A percentile compares a stretch with the other conserved stretches of the same genome.
Evolutionary conservation across 2,113 vertebrate species (phyloP).

Genomic region (Lamprotornis superbus): DNA sequence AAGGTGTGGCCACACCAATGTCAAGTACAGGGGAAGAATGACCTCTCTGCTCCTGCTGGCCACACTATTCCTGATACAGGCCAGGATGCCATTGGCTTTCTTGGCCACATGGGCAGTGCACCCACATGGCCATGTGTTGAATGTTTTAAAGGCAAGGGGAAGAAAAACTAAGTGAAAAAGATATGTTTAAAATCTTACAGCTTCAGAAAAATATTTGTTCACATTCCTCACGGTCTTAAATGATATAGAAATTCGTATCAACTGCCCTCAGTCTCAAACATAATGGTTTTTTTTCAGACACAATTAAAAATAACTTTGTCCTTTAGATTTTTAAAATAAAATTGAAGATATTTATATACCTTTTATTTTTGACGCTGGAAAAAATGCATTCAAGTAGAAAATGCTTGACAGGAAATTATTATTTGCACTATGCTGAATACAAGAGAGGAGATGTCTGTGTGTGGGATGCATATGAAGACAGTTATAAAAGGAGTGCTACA

Average conservation of each 20-base stretch:
- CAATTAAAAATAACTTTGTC: background rate
- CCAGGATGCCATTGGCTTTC: background rate
- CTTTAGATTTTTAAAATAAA: background rate
- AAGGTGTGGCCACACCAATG: background rate
- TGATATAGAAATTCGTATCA: background rate
- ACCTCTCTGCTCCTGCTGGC: background rate
- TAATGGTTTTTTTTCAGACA: background rate
- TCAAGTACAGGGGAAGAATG: background rate
- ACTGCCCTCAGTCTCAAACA: background rate
- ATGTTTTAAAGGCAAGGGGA: background rate
- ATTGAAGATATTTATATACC: background rate
- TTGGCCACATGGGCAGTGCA: background rate
- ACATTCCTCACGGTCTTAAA: background rate
- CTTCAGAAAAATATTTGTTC: background rate
- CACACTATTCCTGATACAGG: background rate
- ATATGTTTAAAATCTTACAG: background rate
- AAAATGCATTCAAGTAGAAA: background rate
- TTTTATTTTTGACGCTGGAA: background rate
- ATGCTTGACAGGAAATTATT: background rate
- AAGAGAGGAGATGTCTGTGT: background rate
- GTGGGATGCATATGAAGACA: constrained; percentile 15
- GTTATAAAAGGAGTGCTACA: background rate
- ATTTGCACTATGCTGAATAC: background rate
- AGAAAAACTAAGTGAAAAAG: background rate
- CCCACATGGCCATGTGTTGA: accelerated